Conservation (phyloP, 1,140 invertebrate species). For the Drosophila bipectinata region DNA sequence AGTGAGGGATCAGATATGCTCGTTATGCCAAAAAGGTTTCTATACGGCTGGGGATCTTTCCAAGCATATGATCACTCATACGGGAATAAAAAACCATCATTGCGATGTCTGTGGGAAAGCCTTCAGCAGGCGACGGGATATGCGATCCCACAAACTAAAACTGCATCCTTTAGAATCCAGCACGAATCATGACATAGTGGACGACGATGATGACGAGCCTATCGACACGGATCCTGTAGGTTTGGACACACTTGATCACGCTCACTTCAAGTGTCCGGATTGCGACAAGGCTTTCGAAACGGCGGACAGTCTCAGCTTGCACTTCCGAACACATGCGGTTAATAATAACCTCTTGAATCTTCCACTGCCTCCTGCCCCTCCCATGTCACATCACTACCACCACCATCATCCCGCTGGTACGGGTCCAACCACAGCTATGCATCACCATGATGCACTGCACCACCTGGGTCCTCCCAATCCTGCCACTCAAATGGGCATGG, state of each 20-base stretch:
- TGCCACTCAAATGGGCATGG: slow-evolving; percentile 74
- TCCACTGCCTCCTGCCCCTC: slow-evolving; percentile 60
- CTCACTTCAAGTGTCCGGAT: slow-evolving; percentile 80
- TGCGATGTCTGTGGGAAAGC: slow-evolving; percentile 90
- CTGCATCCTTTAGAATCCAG: slow-evolving; percentile 66
- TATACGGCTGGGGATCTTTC: slow-evolving; percentile 89
- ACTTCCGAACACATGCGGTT: slow-evolving; percentile 74
- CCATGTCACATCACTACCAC: slow-evolving; percentile 69
- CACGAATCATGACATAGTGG: slow-evolving; percentile 66
- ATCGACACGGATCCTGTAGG: slow-evolving; percentile 77
- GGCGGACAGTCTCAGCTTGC: slow-evolving; percentile 70
- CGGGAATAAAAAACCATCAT: slow-evolving; percentile 89
- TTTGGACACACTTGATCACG: slow-evolving; percentile 57
- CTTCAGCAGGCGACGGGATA: slow-evolving; percentile 88
- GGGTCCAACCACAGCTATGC: slow-evolving; percentile 46
- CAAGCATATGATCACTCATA: slow-evolving; percentile 89
- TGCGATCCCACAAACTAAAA: slow-evolving; percentile 84
- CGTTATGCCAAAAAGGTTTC: slow-evolving; percentile 89
- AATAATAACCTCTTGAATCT: slow-evolving; percentile 70
- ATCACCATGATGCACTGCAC: slow-evolving; percentile 61
- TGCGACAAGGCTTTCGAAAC: slow-evolving; percentile 81
- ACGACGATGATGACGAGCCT: slow-evolving; percentile 73
- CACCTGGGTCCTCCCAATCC: slow-evolving; percentile 69
- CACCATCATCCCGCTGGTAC: slow-evolving; percentile 46
- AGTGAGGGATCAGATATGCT: slow-evolving; percentile 87